Evolutionary conservation across 2,888 invertebrate genomes (phyloP).

Genomic region (Chaitophorus viminalis): DNA sequence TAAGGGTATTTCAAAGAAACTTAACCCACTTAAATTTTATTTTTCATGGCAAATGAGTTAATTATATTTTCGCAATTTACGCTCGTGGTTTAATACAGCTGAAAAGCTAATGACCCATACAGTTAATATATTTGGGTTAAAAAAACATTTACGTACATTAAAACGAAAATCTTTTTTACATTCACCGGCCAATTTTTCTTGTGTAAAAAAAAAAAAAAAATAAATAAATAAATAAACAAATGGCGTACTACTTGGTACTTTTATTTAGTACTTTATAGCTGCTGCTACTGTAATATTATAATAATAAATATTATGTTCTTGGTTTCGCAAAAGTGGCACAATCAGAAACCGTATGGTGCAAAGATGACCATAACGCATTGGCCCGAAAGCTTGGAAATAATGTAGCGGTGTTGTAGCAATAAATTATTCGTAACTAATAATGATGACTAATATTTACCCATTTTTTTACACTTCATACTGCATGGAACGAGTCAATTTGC

Average conservation of each 20-base stretch:
- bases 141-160: not conserved
- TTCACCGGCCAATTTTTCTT: not conserved
- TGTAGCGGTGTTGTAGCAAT: not conserved
- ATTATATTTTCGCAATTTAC: not conserved
- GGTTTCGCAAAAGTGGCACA: not conserved
- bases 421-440: not conserved
- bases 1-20: constrained; percentile 2
- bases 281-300: too few relatives aligned
- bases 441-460: not conserved
- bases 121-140: not conserved
- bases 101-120: constrained; percentile 2
- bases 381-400: not conserved
- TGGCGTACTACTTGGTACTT: not conserved
- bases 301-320: not conserved
- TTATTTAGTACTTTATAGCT: not conserved
- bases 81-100: not conserved
- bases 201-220: too few relatives aligned
- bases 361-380: too few relatives aligned
- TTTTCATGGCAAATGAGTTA: not conserved
- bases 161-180: not conserved
- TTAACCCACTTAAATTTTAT: not conserved
- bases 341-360: too few relatives aligned
- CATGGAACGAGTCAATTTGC: too few relatives aligned
- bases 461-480: too few relatives aligned
- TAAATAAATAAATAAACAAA: not conserved